Evolutionary conservation across 2,888 invertebrate species (phyloP).

Genomic region (Erpobdella octoculata): DNA sequence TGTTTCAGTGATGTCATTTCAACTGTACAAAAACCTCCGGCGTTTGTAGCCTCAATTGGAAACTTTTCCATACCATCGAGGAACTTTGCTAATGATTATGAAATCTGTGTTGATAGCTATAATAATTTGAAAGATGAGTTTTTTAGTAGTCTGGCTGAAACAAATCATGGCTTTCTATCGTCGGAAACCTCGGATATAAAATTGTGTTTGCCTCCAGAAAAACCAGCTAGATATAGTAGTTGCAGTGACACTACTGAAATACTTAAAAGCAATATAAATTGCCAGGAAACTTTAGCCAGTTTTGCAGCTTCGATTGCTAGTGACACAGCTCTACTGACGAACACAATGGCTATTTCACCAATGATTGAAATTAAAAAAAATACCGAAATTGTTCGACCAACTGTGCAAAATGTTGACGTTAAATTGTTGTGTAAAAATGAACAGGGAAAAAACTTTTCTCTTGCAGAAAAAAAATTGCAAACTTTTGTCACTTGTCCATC

Average conservation of each 20-base stretch:
- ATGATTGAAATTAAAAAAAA: conserved; percentile 37
- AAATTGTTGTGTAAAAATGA: background rate
- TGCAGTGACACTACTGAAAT: background rate
- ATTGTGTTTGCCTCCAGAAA: conserved; percentile 8
- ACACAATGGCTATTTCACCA: conserved; percentile 47
- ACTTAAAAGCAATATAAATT: background rate
- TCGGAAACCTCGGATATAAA: background rate
- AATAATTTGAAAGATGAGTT: conserved; percentile 2
- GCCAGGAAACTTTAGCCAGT: conserved; percentile 45
- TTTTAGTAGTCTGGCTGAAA: background rate
- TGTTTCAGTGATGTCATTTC: too few relatives aligned
- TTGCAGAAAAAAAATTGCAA: too few relatives aligned
- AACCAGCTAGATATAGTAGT: conserved; percentile 10
- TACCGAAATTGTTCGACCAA: conserved; percentile 13
- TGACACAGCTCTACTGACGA: conserved; percentile 49
- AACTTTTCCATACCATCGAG: too few relatives aligned
- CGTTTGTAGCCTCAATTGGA: too few relatives aligned
- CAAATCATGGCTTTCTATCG: background rate
- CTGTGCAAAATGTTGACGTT: background rate
- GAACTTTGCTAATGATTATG: too few relatives aligned
- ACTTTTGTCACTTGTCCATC: too few relatives aligned
- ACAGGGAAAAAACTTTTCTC: too few relatives aligned
- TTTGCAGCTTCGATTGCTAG: conserved; percentile 51
- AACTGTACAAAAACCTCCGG: too few relatives aligned
- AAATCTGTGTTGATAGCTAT: conserved; percentile 24